Evolutionary conservation across 2,888 invertebrate species (phyloP), one percentile per base, ranked within the genome.

Genomic region (Drosophila maculinotata): DNA sequence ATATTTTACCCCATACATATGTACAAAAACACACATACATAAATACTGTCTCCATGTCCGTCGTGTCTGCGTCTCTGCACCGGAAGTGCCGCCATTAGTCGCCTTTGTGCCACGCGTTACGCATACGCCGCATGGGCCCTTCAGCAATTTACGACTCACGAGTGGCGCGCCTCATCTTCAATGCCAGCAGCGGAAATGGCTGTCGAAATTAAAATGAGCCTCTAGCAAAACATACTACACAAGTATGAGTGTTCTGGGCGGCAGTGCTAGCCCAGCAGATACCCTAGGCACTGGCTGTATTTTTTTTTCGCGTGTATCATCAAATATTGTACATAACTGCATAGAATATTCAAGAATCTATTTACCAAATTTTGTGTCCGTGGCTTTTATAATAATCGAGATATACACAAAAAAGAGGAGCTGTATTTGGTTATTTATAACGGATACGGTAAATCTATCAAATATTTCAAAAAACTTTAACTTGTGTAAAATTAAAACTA

Each of bases 81-180:
- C 87, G 82, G 82, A 83, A 87, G 85, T 83, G 74, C 73, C 76
- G 73, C 82, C 85, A 83, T 87, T 82, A 82, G 81, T 77, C 72
- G 87, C 81, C 76, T 66, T 86, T 81, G 87, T 81, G 77, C 52
- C 76, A 65, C 36, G 42, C 75, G 60, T 68, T 72, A 69, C 52
- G 66, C 71, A 69, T 65, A 76, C 72, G 73, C 73, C 67, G 69
- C 59, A 48, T 70, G 51, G 70, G 58, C 65, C 56, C 52, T 56
- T 58, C 33, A 60, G 49, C 30, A 68, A 59, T 65, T 71, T 68
- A 52, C 60, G 59, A 62, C 65, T 28, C 51, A 45, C 53, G 33
- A 59, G 72, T 53, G 66, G 41, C 60, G 49, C 31, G 35, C 42
- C 54, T 48, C 60, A 58, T 45, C 63, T 68, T 68, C 56, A 63